Conservation (phyloP, 2,113 vertebrate species). For the Eudyptes chrysolophus region DNA sequence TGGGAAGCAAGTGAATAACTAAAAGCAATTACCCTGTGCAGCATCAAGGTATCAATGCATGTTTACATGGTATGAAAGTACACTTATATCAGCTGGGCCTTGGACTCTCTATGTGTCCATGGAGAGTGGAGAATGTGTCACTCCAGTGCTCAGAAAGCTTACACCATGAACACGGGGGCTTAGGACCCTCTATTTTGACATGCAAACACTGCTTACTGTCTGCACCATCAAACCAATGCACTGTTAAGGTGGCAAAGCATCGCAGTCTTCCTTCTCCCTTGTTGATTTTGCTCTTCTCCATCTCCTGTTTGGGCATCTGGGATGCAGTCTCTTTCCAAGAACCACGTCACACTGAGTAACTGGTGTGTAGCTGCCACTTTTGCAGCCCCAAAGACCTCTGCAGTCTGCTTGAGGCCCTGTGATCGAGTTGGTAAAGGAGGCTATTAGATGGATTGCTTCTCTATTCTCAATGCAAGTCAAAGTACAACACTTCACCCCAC, state of each 20-base stretch:
- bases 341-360: not conserved
- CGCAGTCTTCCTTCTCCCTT: not conserved
- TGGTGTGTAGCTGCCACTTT: not conserved
- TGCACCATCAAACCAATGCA: not conserved
- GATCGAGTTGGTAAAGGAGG: not conserved
- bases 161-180: rapidly evolving
- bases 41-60: not conserved
- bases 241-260: not conserved
- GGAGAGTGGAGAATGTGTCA: not conserved
- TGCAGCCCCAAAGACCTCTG: not conserved
- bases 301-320: not conserved
- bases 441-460: not conserved
- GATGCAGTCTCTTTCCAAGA: not conserved
- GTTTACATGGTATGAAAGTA: not conserved
- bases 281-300: not conserved
- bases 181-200: not conserved
- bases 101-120: not conserved
- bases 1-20: not conserved
- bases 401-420: not conserved
- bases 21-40: not conserved
- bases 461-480: not conserved
- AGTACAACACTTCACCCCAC: not conserved
- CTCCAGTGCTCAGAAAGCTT: not conserved
- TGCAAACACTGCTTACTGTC: not conserved
- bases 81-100: not conserved